Conservation (phyloP, 2,888 invertebrate species). For the Acleris laterana region DNA sequence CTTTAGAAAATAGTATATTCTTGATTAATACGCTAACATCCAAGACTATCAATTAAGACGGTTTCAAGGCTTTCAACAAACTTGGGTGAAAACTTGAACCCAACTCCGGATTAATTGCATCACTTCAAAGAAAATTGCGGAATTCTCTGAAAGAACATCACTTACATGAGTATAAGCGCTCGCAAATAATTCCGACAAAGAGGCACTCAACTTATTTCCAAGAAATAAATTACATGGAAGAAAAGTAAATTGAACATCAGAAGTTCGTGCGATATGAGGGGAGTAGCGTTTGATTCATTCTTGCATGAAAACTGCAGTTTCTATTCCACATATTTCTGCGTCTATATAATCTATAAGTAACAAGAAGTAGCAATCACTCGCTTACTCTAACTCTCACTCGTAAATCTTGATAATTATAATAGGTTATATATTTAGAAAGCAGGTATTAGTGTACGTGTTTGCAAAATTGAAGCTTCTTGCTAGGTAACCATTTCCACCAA, state of each 20-base stretch:
- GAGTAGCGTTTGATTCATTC: slow-evolving; percentile 4
- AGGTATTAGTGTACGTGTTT: no score
- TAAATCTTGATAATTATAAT: no score
- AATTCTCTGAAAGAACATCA: slow-evolving; percentile 15
- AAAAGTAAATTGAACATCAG: slow-evolving; percentile 32
- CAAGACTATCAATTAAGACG: background rate
- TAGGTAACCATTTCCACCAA: no score
- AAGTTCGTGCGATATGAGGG: slow-evolving; percentile 14
- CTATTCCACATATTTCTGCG: no score
- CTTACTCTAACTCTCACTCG: no score
- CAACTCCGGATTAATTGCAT: slow-evolving; percentile 14
- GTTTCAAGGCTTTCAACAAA: background rate
- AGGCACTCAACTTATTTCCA: slow-evolving; percentile 24
- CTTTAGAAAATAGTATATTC: no score
- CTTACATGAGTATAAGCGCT: slow-evolving; percentile 4
- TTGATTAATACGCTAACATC: no score
- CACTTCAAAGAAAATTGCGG: slow-evolving; percentile 15
- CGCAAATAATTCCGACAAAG: slow-evolving; percentile 16
- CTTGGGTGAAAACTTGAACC: background rate
- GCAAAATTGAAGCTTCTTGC: no score
- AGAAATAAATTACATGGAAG: slow-evolving; percentile 24
- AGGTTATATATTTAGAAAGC: no score
- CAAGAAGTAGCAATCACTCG: no score
- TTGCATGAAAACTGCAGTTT: slow-evolving; percentile 5
- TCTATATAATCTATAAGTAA: no score